Percentiles rank a stretch among this genome's conserved stretches.
Evolutionary conservation across 2,113 vertebrate genomes (phyloP).

Genomic region (Channa maculata): DNA sequence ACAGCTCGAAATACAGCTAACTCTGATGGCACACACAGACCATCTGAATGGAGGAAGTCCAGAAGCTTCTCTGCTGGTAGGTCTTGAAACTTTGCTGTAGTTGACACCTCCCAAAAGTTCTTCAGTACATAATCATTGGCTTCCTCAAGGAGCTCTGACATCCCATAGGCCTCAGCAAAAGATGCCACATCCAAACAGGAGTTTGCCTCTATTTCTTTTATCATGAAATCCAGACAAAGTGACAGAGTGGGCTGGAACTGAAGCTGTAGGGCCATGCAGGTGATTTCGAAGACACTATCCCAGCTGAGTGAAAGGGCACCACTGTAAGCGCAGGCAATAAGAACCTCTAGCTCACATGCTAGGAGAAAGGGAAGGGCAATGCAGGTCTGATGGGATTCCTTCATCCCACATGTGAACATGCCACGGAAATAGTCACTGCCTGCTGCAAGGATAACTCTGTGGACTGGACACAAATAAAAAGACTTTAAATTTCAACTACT

Average conservation of each 20-base stretch:
- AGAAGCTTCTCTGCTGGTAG: conserved; percentile 83
- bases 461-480: conserved; percentile 77
- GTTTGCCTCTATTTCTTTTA: conserved; percentile 77
- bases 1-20: conserved; percentile 87
- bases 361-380: conserved; percentile 76
- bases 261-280: conserved; percentile 87
- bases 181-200: conserved; percentile 86
- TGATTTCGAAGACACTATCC: conserved; percentile 85
- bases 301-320: conserved; percentile 85
- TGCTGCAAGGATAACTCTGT: conserved; percentile 88
- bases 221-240: conserved; percentile 87
- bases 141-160: conserved; percentile 80
- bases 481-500: background rate
- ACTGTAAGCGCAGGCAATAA: conserved; percentile 87
- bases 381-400: conserved; percentile 81
- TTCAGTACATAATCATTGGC: conserved; percentile 86
- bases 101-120: conserved; percentile 86
- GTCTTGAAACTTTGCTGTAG: conserved; percentile 85
- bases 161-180: conserved; percentile 84
- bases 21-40: conserved; percentile 86
- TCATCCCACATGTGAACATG: conserved; percentile 93
- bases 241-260: conserved; percentile 87
- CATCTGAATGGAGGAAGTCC: conserved; percentile 82
- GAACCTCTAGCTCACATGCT: conserved; percentile 82
- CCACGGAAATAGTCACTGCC: conserved; percentile 92